Percentiles rank a stretch among this genome's conserved stretches.
Evolutionary conservation across 2,797 vertebrate genomes (phyloP).

Genomic region (Petrocephalus schoutedeni): DNA sequence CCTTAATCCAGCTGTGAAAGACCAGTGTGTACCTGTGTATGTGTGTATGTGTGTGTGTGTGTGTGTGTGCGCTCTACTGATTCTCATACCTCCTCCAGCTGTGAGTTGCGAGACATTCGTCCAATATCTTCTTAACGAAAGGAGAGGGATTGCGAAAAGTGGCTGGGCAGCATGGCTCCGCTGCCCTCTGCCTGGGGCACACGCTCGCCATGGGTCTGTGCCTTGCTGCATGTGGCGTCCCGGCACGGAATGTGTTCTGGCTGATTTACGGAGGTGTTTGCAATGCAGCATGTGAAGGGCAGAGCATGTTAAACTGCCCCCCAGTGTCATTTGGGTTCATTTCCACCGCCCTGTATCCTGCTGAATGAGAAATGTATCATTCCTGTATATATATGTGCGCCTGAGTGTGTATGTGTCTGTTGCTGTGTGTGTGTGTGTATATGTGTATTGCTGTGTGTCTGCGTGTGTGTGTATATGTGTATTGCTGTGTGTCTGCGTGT

Average conservation of each 20-base stretch:
- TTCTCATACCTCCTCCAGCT: neutral
- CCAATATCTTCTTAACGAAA: neutral
- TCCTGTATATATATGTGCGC: neutral
- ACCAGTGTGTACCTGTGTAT: slow-evolving; percentile 17
- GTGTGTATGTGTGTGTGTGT: slow-evolving; percentile 19
- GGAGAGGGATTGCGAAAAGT: neutral
- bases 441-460: neutral
- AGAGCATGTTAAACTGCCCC: neutral
- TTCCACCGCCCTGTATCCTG: neutral
- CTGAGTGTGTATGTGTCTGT: neutral
- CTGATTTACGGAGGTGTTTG: neutral
- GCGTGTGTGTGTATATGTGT: neutral
- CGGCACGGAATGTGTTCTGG: neutral
- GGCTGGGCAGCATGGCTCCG: neutral
- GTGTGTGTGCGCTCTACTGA: slow-evolving; percentile 23
- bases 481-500: neutral
- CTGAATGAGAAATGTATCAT: neutral
- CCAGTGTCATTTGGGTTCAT: neutral
- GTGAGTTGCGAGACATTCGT: no score
- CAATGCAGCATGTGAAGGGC: neutral
- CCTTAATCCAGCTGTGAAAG: slow-evolving; percentile 16
- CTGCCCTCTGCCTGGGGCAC: neutral
- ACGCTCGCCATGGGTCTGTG: neutral
- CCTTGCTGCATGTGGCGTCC: neutral
- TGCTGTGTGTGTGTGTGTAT: neutral